phyloP scores from a whole-genome alignment of 2,888 invertebrate genomes.

The Dyspetes luteomarginatus region DNA sequence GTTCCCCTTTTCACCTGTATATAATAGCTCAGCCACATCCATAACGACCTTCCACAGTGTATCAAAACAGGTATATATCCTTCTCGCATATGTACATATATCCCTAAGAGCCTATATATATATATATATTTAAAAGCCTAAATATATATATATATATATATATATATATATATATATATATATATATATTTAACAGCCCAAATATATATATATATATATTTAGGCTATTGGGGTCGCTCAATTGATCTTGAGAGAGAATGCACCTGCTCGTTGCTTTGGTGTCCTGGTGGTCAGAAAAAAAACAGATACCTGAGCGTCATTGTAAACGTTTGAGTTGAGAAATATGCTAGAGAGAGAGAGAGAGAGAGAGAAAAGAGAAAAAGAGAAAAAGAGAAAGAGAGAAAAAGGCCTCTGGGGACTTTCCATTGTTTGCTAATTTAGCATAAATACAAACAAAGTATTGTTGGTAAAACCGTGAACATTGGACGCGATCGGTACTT shows the following conservation, averaged over 20 bases:
- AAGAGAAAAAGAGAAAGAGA: not conserved
- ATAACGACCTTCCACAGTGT: constrained; percentile 28
- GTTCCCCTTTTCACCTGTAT: constrained; percentile 26
- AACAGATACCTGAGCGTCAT: constrained; percentile 18
- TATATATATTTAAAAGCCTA: too few species aligned
- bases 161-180: too few species aligned
- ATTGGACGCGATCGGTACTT: too few species aligned
- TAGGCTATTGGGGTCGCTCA: constrained; percentile 1
- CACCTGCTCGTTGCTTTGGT: constrained; percentile 18
- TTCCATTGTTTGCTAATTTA: constrained; percentile 38
- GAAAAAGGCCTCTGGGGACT: not conserved
- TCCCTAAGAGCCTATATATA: too few species aligned
- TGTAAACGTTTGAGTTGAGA: not conserved
- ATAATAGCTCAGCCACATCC: constrained; percentile 32
- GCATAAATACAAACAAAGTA: not conserved
- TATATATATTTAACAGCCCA: too few species aligned
- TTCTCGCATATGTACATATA: too few species aligned
- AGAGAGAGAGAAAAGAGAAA: too few species aligned
- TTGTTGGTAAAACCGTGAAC: too few species aligned
- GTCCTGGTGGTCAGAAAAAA: constrained; percentile 5
- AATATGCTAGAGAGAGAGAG: not conserved
- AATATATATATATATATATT: too few species aligned
- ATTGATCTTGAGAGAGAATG: not conserved
- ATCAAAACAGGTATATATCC: constrained; percentile 4
- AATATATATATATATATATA: too few species aligned